Evolutionary conservation across 2,888 invertebrate species (phyloP).

Genomic region (Coelopa pilipes): DNA sequence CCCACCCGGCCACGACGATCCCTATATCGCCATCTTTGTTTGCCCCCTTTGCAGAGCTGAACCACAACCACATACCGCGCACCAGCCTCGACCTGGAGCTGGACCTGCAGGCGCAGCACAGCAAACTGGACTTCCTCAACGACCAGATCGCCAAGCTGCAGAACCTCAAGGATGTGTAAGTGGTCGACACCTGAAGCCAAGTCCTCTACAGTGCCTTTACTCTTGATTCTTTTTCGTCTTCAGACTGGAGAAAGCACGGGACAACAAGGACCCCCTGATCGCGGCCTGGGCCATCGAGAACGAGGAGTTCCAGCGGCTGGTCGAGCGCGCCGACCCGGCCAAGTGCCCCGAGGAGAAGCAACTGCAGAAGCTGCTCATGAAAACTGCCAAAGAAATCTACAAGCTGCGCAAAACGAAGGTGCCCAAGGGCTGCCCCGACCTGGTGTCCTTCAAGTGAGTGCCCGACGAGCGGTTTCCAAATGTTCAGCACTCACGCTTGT

Average conservation of each 20-base stretch:
- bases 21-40: neutral
- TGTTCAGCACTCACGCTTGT: neutral
- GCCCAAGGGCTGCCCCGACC: conserved; percentile 88
- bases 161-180: conserved; percentile 78
- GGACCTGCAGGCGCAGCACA: conserved; percentile 92
- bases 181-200: conserved; percentile 22
- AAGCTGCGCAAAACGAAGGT: conserved; percentile 87
- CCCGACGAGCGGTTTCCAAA: conserved; percentile 24
- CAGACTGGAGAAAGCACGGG: conserved; percentile 85
- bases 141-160: conserved; percentile 85
- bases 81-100: conserved; percentile 93
- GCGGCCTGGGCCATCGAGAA: conserved; percentile 90
- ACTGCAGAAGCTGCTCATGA: conserved; percentile 83
- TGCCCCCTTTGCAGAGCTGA: conserved; percentile 63
- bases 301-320: conserved; percentile 81
- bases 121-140: conserved; percentile 82
- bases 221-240: neutral
- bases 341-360: conserved; percentile 69
- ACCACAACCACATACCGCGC: conserved; percentile 73
- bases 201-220: neutral
- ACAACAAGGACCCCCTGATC: conserved; percentile 82
- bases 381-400: conserved; percentile 92
- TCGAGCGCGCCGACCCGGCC: conserved; percentile 66
- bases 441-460: conserved; percentile 91
- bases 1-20: too few relatives aligned